These are phyloP conservation scores for Clamator glandarius DNA, from an alignment of 2,797 vertebrate genomes.

Conservation along the genomic window DNA sequence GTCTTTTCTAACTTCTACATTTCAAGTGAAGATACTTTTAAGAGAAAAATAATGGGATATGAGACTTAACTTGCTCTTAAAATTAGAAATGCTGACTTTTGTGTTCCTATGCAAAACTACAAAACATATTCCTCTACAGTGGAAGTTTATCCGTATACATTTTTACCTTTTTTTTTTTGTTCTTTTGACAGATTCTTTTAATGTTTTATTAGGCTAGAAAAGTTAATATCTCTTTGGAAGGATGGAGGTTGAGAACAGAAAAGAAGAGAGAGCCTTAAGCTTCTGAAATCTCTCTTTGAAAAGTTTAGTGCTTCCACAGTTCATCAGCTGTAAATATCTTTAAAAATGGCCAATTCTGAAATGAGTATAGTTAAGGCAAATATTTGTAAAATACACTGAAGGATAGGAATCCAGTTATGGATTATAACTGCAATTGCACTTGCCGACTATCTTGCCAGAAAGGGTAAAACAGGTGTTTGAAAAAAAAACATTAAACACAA, in stretches of 20 bases:
- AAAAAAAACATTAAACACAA: not conserved
- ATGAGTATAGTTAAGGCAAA: too few species aligned
- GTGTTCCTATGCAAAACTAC: not conserved
- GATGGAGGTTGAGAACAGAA: not conserved
- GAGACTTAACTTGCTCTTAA: not conserved
- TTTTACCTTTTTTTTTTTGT: not conserved
- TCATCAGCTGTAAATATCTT: not conserved
- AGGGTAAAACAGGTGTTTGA: slow-evolving; percentile 14
- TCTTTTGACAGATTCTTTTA: not conserved
- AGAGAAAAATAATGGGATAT: not conserved
- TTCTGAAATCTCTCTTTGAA: not conserved
- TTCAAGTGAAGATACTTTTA: not conserved
- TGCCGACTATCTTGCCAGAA: not conserved
- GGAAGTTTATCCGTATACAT: not conserved
- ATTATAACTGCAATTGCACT: not conserved
- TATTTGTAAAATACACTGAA: not conserved
- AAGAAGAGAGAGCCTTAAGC: not conserved
- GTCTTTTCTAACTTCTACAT: not conserved
- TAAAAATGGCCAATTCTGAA: not conserved
- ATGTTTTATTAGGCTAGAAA: slow-evolving; percentile 44
- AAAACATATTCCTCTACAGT: not conserved
- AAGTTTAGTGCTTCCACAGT: not conserved
- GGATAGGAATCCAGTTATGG: not conserved
- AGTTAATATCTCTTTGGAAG: slow-evolving; percentile 62
- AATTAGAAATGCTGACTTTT: not conserved